Percentiles rank a stretch among this genome's conserved stretches.
Evolutionary conservation across 2,797 vertebrate species (phyloP).

Genomic region (Propithecus deckenii): DNA sequence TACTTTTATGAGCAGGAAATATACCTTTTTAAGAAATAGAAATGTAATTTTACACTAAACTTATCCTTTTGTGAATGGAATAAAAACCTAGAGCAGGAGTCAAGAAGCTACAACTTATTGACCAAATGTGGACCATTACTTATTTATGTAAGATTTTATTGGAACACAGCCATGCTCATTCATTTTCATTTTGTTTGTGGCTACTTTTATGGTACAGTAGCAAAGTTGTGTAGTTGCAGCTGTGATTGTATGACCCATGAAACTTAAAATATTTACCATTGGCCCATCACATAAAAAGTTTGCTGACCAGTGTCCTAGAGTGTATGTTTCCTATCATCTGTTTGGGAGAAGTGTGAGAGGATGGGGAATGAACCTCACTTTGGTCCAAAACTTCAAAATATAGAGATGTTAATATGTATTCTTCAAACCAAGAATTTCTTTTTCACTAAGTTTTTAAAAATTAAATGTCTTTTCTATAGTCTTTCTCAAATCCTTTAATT

Average conservation of each 20-base stretch:
- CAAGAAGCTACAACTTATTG: neutral
- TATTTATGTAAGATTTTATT: neutral
- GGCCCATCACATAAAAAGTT: neutral
- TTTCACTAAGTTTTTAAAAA: neutral
- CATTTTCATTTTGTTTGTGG: slow-evolving; percentile 21
- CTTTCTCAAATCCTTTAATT: slow-evolving; percentile 1
- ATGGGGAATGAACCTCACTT: neutral
- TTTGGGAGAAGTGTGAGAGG: neutral
- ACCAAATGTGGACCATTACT: neutral
- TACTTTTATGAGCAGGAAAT: neutral
- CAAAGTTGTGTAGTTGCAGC: neutral
- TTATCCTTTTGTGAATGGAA: neutral
- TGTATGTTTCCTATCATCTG: neutral
- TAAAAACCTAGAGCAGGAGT: slow-evolving; percentile 4
- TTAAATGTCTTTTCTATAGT: neutral
- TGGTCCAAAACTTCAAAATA: neutral
- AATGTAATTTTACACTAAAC: slow-evolving; percentile 37
- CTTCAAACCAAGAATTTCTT: slow-evolving; percentile 30
- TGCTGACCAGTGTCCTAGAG: neutral
- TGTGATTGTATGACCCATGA: neutral
- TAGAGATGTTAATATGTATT: neutral
- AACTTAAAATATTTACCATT: neutral
- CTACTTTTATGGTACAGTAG: neutral
- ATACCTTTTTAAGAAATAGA: neutral
- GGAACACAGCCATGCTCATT: neutral